Conservation (phyloP, 2,113 vertebrate genomes). For the Eulemur macaco region DNA sequence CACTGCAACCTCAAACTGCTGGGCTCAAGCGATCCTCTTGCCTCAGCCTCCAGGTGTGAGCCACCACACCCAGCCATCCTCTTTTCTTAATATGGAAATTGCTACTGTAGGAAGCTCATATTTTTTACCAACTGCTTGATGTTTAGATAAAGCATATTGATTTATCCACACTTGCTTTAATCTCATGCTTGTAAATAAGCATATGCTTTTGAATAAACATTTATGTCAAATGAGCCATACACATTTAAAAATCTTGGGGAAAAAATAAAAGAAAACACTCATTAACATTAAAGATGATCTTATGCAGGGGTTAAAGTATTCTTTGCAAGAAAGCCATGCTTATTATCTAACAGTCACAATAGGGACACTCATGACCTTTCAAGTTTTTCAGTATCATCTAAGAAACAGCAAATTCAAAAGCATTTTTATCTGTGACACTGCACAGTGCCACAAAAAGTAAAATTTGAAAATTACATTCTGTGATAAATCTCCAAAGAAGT, state of each 20-base stretch:
- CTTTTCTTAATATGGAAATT: not conserved
- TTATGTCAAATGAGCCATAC: not conserved
- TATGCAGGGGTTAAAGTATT: not conserved
- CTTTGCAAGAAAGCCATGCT: not conserved
- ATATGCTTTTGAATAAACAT: not conserved
- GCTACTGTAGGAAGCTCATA: not conserved
- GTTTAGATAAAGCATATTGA: not conserved
- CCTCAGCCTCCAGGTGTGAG: too few relatives aligned
- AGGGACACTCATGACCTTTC: slow-evolving; percentile 22
- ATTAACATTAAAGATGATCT: not conserved
- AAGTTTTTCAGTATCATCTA: not conserved
- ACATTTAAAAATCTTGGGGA: not conserved
- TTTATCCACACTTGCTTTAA: not conserved
- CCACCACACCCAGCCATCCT: too few relatives aligned
- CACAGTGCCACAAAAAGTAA: slow-evolving; percentile 51
- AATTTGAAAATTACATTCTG: slow-evolving; percentile 27
- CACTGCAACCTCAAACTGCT: too few relatives aligned
- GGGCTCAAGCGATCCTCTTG: too few relatives aligned
- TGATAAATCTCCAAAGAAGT: slow-evolving; percentile 51
- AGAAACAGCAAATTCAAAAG: slow-evolving; percentile 40
- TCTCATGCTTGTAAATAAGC: not conserved
- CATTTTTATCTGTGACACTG: slow-evolving; percentile 42
- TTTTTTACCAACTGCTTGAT: not conserved
- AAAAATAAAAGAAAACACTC: not conserved
- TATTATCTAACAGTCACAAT: not conserved